phyloP scores from a whole-genome alignment of 2,113 vertebrate species.

The Sebastes schlegelii region DNA sequence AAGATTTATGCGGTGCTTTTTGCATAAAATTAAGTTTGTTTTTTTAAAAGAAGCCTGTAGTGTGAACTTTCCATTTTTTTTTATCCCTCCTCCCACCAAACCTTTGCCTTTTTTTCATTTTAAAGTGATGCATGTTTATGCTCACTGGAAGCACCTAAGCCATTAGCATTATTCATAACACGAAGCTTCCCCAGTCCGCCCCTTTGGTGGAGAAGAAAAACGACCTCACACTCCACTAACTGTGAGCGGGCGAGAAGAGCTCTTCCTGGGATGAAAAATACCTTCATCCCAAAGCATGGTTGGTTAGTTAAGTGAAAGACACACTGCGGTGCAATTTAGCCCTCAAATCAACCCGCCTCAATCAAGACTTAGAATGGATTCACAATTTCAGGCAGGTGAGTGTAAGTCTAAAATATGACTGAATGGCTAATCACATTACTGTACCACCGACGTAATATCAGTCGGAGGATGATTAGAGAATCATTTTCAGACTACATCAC shows the following conservation, averaged over 20 bases:
- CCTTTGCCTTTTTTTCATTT: slow-evolving; percentile 51
- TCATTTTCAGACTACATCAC: slow-evolving; percentile 16
- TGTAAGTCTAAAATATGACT: slow-evolving; percentile 14
- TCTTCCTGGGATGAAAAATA: slow-evolving; percentile 52
- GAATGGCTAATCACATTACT: slow-evolving; percentile 55
- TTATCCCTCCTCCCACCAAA: slow-evolving; percentile 11
- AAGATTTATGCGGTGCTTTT: slow-evolving; percentile 72
- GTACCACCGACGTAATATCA: slow-evolving; percentile 27
- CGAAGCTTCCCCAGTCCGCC: slow-evolving; percentile 41
- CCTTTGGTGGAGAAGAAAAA: slow-evolving; percentile 61
- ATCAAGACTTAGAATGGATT: slow-evolving; percentile 44
- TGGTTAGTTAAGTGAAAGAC: slow-evolving; percentile 54
- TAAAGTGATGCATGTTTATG: slow-evolving; percentile 70
- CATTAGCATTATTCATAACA: slow-evolving; percentile 80
- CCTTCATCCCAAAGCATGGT: slow-evolving; percentile 37
- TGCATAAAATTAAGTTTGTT: slow-evolving; percentile 64
- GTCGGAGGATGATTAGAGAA: slow-evolving; percentile 41
- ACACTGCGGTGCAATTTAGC: slow-evolving; percentile 39
- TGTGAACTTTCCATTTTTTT: slow-evolving; percentile 36
- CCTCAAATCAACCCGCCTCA: slow-evolving; percentile 41
- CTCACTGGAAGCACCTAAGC: slow-evolving; percentile 61
- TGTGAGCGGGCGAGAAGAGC: slow-evolving; percentile 35
- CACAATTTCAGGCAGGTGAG: slow-evolving; percentile 13
- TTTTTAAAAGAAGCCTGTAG: slow-evolving; percentile 41
- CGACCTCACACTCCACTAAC: slow-evolving; percentile 54